Conservation (phyloP, 1,140 invertebrate species). For the Chironomus striatipennis region DNA sequence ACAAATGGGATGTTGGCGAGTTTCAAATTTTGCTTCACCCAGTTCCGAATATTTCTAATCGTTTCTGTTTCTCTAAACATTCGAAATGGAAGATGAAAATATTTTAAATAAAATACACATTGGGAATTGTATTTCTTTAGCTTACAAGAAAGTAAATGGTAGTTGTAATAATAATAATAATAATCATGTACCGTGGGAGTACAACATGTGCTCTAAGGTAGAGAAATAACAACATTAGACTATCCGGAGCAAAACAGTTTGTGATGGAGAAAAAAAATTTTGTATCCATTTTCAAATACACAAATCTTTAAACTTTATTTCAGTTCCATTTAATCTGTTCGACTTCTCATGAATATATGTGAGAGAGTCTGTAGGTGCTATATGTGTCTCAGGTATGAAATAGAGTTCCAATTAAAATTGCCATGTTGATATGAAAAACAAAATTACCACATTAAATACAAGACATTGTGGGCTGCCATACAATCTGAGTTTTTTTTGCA, state of each 20-base stretch:
- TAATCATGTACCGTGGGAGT: not conserved
- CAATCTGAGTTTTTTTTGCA: no score
- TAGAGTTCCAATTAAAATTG: constrained; percentile 9
- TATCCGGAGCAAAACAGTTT: not conserved
- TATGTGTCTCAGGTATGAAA: not conserved
- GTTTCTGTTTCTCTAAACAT: no score
- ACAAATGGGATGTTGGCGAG: not conserved
- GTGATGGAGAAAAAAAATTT: not conserved
- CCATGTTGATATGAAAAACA: not conserved
- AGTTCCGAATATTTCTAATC: no score
- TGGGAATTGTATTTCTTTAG: no score
- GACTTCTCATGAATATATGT: not conserved
- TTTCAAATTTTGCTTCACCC: no score
- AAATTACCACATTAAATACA: not conserved
- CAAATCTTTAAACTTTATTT: no score
- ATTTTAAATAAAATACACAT: no score
- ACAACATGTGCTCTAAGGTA: constrained; percentile 7
- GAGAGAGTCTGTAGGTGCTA: not conserved
- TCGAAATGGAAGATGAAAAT: no score
- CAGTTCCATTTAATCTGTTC: no score
- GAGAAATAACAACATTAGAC: not conserved
- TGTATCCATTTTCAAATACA: not conserved
- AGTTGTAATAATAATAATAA: not conserved
- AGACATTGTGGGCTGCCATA: no score
- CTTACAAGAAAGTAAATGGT: not conserved